These are phyloP conservation scores for Bemisia tabaci DNA, from an alignment of 1,140 invertebrate genomes.

Conservation along the genomic window DNA sequence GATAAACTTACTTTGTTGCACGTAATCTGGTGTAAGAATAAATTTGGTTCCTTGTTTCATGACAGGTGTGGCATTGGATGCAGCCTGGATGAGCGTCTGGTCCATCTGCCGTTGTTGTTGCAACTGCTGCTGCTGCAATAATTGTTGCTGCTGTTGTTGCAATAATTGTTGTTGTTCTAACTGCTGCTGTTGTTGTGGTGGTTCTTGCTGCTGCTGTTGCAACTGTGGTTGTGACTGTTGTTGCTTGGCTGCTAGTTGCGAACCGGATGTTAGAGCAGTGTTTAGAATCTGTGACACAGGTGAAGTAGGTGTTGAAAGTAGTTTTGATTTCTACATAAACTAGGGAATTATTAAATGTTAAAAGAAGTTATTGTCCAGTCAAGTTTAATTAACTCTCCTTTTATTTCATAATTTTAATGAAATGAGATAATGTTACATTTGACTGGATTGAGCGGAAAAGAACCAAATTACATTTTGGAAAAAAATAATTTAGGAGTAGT, in stretches of 20 bases:
- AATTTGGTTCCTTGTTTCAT: slow-evolving; percentile 49
- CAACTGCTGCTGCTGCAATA: neutral
- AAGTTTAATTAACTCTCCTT: too few relatives aligned
- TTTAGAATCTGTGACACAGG: neutral
- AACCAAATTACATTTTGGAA: too few relatives aligned
- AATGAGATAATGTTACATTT: too few relatives aligned
- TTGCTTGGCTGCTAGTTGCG: slow-evolving; percentile 20
- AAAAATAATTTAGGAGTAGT: too few relatives aligned
- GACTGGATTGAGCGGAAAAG: too few relatives aligned
- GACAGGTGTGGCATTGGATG: slow-evolving; percentile 13
- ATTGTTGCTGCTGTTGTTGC: neutral
- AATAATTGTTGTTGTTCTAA: neutral
- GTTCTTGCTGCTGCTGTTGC: neutral
- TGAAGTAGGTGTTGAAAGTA: too few relatives aligned
- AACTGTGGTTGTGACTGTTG: neutral
- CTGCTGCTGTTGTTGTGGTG: neutral
- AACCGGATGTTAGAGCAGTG: neutral
- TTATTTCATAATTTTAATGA: too few relatives aligned
- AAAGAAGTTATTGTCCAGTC: too few relatives aligned
- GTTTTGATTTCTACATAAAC: too few relatives aligned
- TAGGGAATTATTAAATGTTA: too few relatives aligned
- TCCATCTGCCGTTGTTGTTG: neutral
- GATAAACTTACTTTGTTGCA: slow-evolving; percentile 62
- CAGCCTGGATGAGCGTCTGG: neutral
- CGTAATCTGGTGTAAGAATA: slow-evolving; percentile 72